Conservation (phyloP, 2,797 vertebrate species). For the Hippocampus kuda region DNA sequence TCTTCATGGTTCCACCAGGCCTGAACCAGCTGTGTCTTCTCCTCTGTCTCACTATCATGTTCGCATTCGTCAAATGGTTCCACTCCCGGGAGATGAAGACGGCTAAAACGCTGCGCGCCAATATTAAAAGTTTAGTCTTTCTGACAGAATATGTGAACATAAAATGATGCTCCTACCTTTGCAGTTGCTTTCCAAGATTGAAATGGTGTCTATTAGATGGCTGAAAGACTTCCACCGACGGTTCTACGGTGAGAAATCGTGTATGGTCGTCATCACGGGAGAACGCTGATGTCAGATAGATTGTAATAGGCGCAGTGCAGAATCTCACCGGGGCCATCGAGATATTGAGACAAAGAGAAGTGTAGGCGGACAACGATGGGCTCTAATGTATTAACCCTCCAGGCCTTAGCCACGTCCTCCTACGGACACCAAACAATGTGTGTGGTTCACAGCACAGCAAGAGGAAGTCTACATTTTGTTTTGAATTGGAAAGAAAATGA, state of each 20-base stretch:
- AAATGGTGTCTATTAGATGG: slow-evolving; percentile 81
- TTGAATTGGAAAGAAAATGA: not conserved
- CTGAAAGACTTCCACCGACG: slow-evolving; percentile 90
- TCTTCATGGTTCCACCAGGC: slow-evolving; percentile 84
- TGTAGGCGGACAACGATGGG: slow-evolving; percentile 82
- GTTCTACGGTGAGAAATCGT: slow-evolving; percentile 62
- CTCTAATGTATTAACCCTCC: slow-evolving; percentile 84
- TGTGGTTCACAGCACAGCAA: not conserved
- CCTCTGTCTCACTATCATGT: slow-evolving; percentile 75
- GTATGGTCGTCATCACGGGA: not conserved
- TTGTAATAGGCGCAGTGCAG: not conserved
- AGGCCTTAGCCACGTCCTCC: slow-evolving; percentile 83
- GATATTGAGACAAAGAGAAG: slow-evolving; percentile 87
- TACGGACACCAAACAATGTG: slow-evolving; percentile 36
- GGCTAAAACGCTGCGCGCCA: slow-evolving; percentile 73
- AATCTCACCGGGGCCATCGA: slow-evolving; percentile 86
- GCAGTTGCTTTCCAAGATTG: slow-evolving; percentile 81
- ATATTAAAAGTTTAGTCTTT: not conserved
- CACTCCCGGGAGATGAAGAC: slow-evolving; percentile 86
- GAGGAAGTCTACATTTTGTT: not conserved
- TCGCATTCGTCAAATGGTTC: slow-evolving; percentile 85
- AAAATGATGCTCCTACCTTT: slow-evolving; percentile 66
- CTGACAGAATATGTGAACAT: not conserved
- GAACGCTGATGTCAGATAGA: not conserved
- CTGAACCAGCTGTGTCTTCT: slow-evolving; percentile 87